Evolutionary conservation across 2,797 vertebrate genomes (phyloP), one percentile per base, ranked within the genome.

Genomic region (Catostomus latipinnis): DNA sequence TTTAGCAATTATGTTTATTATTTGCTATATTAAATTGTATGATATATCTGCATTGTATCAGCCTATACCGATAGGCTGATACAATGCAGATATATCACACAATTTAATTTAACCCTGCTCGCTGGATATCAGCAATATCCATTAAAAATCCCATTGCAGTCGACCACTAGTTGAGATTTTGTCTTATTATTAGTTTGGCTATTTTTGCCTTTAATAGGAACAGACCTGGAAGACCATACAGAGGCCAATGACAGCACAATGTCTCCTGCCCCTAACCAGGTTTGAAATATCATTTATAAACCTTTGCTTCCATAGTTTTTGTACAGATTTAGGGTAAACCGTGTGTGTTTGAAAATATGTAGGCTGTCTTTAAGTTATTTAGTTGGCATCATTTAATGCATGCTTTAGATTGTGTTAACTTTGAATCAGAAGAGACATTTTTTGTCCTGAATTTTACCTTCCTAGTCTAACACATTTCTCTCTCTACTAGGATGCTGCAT

Each of bases 211-310:
- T 11, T 82, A 86, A 82, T 68, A 49, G 84, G 34, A 84, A 86
- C 88, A 91, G 93, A 94, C 5, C 90, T 90, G 86, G 90, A 92
- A 43, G 92, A 90, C 70, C 93, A 92, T 58, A 77, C 88, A 68
- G 91, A 91, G 53, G 88, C 92, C 16, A 93, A 93, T 76, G 93
- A 95, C 85, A 92, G 88, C 68, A 85, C 85, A 43, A 78, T 86
- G 0, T 89, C 88, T 85, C 86, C 92, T 73, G 86, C 91, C 73
- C 84, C 89, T 85, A 88, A 86, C 71, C 91, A 93, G 94, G 94
- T 95, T 76, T 80, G 90, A 72, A 57, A 60, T 12, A 9, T 22
- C 1, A 56, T 80, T 45, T 2, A 18, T 18, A 71, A 56, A 49
- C 0, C 8, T 60, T 18, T 73, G 12, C 10, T 13, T 14, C 54